Evolutionary conservation across 1,140 invertebrate species (phyloP), one percentile per base, ranked within the genome.

Genomic region (Thaumetopoea pityocampa): DNA sequence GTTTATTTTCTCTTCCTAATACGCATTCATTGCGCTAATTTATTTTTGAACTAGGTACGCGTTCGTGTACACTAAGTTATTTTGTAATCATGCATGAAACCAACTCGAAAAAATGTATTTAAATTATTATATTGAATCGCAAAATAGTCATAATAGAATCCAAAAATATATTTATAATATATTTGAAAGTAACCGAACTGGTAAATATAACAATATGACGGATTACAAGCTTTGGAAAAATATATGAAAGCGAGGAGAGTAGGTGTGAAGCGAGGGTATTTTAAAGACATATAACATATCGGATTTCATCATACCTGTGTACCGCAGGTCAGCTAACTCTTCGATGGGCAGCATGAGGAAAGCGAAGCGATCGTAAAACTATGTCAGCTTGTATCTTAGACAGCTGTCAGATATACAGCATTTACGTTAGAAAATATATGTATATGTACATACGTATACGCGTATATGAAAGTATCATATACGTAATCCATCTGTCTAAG

Each of bases 341-440:
- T 44, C 56, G 47, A 27, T 43, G 67, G 38, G 22, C 67, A 51
- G 61, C 62, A 78, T 77, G 60, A 72, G 55, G 45, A 43, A 81
- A 79, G 77, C 77, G 45, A 81, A 81, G 72, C 77, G 44, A 43
- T 61, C 59, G 46, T 55, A 56, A 15, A 41, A 32, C 50, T 51
- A 55, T 57, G 19, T 27, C 37, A 5, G 34, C 41, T 40, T 20
- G 30, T 60, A 57, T 63, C 52, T 55, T 57, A 56, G 53, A 50
- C 54, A 44, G 32, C 55, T 40, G 15, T 36, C 28, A 46, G n/a
- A 24, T 33, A 8, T 11, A 20, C 18, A 12, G 9, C 19, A n/a
- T n/a, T n/a, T n/a, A n/a, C n/a, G n/a, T n/a, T n/a, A n/a, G n/a
- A n/a, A n/a, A n/a, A n/a, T n/a, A n/a, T n/a, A n/a, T n/a, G n/a